Conservation (phyloP, 2,797 vertebrate species). For the Botia almorhae region DNA sequence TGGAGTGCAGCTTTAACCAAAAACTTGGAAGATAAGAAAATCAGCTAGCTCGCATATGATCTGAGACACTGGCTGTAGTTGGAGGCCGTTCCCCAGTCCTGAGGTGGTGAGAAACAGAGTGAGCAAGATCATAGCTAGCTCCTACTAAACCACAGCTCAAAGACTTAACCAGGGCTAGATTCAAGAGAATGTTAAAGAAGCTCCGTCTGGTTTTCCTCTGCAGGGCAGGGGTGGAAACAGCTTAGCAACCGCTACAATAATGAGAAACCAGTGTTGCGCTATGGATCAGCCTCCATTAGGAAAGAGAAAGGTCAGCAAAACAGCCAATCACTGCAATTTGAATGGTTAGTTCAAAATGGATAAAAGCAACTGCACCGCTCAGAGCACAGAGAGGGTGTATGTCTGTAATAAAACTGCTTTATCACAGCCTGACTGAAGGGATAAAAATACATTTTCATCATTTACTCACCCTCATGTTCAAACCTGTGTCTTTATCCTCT, state of each 20-base stretch:
- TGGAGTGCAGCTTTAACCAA: too few species aligned
- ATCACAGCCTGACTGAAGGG: neutral
- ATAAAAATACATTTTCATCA: too few species aligned
- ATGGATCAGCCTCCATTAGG: conserved; percentile 69
- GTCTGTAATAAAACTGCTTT: conserved; percentile 14
- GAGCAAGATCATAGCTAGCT: conserved; percentile 68
- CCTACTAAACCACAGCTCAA: conserved; percentile 71
- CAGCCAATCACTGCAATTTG: conserved; percentile 68
- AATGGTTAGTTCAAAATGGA: conserved; percentile 72
- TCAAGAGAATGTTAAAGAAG: conserved; percentile 76
- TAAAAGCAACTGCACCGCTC: conserved; percentile 66
- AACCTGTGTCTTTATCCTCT: too few species aligned
- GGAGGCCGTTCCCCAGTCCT: conserved; percentile 57
- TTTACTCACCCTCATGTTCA: too few species aligned
- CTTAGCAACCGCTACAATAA: conserved; percentile 64
- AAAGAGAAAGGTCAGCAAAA: conserved; percentile 65
- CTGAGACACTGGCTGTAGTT: conserved; percentile 65
- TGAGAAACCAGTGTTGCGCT: conserved; percentile 56
- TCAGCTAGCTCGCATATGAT: conserved; percentile 15
- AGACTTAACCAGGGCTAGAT: conserved; percentile 70
- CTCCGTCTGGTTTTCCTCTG: conserved; percentile 72
- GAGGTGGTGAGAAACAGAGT: conserved; percentile 57
- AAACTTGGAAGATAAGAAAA: neutral
- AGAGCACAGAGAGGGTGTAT: conserved; percentile 62
- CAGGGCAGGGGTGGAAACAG: conserved; percentile 63